These are phyloP conservation scores for Drosophila fulvimacula DNA, from an alignment of 2,888 invertebrate genomes.

Conservation along the genomic window DNA sequence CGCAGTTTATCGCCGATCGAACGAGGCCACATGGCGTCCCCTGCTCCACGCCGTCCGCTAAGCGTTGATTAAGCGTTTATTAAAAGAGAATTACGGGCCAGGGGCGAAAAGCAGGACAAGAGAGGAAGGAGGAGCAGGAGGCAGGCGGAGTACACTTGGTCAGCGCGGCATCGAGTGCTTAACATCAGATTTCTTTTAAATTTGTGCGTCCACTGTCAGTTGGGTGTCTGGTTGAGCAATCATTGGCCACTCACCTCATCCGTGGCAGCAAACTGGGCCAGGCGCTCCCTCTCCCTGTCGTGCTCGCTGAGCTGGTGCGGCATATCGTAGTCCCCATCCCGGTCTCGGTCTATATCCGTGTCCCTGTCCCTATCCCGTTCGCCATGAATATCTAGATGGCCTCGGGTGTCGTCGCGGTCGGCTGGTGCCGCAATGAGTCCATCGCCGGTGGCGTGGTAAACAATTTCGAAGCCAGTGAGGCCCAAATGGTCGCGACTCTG, in stretches of 20 bases:
- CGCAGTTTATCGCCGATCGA: slow-evolving; percentile 58
- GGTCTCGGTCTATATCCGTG: slow-evolving; percentile 16
- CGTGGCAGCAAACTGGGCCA: slow-evolving; percentile 47
- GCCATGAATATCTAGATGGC: slow-evolving; percentile 25
- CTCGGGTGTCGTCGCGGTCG: slow-evolving; percentile 38
- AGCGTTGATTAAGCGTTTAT: slow-evolving; percentile 61
- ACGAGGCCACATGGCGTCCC: slow-evolving; percentile 14
- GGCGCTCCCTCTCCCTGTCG: slow-evolving; percentile 34
- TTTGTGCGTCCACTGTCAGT: slow-evolving; percentile 27
- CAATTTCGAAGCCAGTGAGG: slow-evolving; percentile 93
- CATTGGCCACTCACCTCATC: slow-evolving; percentile 67
- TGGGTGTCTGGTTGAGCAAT: slow-evolving; percentile 1
- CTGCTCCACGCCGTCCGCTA: background rate
- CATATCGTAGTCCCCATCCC: slow-evolving; percentile 19
- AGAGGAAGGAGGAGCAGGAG: background rate
- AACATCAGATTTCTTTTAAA: slow-evolving; percentile 58
- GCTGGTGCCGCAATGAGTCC: slow-evolving; percentile 60
- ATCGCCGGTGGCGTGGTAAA: slow-evolving; percentile 91
- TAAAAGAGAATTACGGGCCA: slow-evolving; percentile 45
- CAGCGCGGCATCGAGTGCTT: slow-evolving; percentile 30
- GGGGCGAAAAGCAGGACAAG: background rate
- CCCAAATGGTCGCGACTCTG: slow-evolving; percentile 94
- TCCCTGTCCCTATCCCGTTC: slow-evolving; percentile 36
- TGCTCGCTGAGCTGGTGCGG: slow-evolving; percentile 2
- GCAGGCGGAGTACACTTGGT: background rate